phyloP scores from a whole-genome alignment of 2,797 vertebrate species.

The Anabas testudineus region DNA sequence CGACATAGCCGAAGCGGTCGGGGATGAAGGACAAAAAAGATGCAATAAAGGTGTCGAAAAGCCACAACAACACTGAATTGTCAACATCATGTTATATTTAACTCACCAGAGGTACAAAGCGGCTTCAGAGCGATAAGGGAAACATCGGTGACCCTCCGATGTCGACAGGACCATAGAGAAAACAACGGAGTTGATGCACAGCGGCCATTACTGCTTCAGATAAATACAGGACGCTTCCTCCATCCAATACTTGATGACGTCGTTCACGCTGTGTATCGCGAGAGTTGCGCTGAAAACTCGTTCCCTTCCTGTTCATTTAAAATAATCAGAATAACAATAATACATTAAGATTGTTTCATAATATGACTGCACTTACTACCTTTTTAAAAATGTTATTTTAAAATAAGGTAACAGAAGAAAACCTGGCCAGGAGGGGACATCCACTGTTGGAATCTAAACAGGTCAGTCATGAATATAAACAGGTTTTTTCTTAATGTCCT shows the following conservation, averaged over 20 bases:
- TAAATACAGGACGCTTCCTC: slow-evolving; percentile 22
- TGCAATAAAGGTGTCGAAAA: background rate
- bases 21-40: slow-evolving; percentile 4
- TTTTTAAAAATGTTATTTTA: too few species aligned
- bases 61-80: background rate
- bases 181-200: rapidly evolving
- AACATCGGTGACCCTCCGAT: background rate
- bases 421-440: too few species aligned
- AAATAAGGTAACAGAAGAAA: too few species aligned
- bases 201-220: slow-evolving; percentile 63
- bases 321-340: background rate
- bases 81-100: rapidly evolving
- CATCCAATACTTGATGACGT: background rate
- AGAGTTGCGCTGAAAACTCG: slow-evolving; percentile 19
- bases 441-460: too few species aligned
- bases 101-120: slow-evolving; percentile 48
- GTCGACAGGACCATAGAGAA: background rate
- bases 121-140: slow-evolving; percentile 41
- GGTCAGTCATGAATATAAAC: too few species aligned
- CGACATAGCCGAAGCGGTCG: slow-evolving; percentile 11
- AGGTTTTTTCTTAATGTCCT: too few species aligned
- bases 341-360: too few species aligned
- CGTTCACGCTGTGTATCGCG: slow-evolving; percentile 58
- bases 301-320: background rate
- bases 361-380: too few species aligned